These are phyloP conservation scores for western clawed frog (Xenopus tropicalis) DNA, from an alignment of 2,113 vertebrate species.

Conservation along the genomic window DNA sequence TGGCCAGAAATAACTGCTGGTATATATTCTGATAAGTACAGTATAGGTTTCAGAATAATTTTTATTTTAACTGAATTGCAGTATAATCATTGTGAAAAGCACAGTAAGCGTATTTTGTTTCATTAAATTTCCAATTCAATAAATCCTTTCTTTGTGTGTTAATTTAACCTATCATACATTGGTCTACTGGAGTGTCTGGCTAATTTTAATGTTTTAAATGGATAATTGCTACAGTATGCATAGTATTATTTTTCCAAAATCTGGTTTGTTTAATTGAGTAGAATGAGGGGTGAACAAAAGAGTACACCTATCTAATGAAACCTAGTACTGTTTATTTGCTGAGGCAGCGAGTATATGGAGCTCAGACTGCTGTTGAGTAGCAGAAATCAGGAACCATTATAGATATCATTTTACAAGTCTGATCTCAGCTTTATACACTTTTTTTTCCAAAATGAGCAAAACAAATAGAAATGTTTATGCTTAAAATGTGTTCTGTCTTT, in stretches of 20 bases:
- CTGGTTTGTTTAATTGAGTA: neutral
- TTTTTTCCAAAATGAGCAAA: too few species aligned
- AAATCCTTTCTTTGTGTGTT: neutral
- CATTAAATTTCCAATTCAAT: slow-evolving; percentile 6
- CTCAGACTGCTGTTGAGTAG: too few species aligned
- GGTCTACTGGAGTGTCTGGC: neutral
- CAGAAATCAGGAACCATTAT: too few species aligned
- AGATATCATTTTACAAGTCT: too few species aligned
- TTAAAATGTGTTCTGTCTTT: too few species aligned
- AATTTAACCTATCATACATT: neutral
- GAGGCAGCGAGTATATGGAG: too few species aligned
- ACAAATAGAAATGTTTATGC: too few species aligned
- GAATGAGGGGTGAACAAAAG: neutral
- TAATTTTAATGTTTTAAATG: neutral
- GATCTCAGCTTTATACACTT: too few species aligned
- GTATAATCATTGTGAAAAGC: slow-evolving; percentile 3
- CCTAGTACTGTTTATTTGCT: neutral
- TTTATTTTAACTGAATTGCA: neutral
- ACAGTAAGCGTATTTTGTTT: slow-evolving; percentile 3
- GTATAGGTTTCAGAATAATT: neutral
- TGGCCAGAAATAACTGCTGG: slow-evolving; percentile 1
- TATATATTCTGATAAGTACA: neutral
- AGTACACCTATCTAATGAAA: neutral
- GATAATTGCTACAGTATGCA: neutral
- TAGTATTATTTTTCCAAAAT: slow-evolving; percentile 2